Conservation (phyloP, 2,888 invertebrate species). For the Hirtodrosophila duncani region DNA sequence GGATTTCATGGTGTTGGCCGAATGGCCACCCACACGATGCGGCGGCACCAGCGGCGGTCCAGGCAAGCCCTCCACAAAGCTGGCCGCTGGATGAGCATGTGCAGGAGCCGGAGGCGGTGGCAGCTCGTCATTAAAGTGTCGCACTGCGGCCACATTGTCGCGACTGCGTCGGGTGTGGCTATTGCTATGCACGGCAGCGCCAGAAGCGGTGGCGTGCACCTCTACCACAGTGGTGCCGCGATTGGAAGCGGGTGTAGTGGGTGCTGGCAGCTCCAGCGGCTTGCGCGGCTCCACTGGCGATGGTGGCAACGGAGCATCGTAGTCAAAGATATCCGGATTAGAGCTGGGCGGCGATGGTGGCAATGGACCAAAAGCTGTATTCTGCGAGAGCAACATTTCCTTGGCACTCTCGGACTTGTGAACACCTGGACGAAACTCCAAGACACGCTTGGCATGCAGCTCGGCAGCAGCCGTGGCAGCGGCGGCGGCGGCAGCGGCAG, state of each 20-base stretch:
- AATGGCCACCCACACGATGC: constrained; percentile 79
- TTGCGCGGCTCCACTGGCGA: constrained; percentile 83
- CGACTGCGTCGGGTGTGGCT: constrained; percentile 63
- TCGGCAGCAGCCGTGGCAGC: constrained; percentile 67
- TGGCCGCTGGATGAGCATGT: constrained; percentile 58
- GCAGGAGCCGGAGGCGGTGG: constrained; percentile 73
- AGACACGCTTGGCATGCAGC: constrained; percentile 74
- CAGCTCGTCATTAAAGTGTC: constrained; percentile 70
- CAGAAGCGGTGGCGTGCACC: constrained; percentile 64
- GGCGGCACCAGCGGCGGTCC: constrained; percentile 36
- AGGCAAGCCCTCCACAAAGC: constrained; percentile 44
- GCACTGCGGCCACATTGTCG: constrained; percentile 63
- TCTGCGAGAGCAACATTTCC: constrained; percentile 81
- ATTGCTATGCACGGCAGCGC: constrained; percentile 56
- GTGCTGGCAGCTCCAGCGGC: constrained; percentile 80
- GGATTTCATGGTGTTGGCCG: constrained; percentile 86
- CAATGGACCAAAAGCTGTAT: constrained; percentile 76
- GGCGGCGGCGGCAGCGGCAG: constrained; percentile 4
- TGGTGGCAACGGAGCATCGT: constrained; percentile 84
- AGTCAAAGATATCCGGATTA: constrained; percentile 71
- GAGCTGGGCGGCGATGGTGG: constrained; percentile 78
- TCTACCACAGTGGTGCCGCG: constrained; percentile 61
- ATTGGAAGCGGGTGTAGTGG: constrained; percentile 22
- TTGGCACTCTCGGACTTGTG: constrained; percentile 87
- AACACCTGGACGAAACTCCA: constrained; percentile 81